phyloP scores from a whole-genome alignment of 2,888 invertebrate genomes.

The Sthenelais limicola region DNA sequence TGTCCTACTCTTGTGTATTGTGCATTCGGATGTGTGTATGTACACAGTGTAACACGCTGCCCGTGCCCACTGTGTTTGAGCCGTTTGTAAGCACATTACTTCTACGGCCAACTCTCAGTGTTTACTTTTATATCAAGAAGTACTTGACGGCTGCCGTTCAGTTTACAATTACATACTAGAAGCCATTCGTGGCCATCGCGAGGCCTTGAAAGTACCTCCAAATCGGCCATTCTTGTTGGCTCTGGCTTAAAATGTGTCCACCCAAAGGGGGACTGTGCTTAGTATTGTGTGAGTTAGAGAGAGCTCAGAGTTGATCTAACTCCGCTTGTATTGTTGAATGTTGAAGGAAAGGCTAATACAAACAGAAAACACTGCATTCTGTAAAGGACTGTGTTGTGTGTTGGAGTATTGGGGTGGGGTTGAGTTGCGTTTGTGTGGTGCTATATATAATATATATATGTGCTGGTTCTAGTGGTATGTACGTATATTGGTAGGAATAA shows the following conservation, averaged over 20 bases:
- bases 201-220: background rate
- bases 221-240: slow-evolving; percentile 7
- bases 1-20: no score
- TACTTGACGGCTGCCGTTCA: slow-evolving; percentile 23
- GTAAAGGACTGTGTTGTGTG: slow-evolving; percentile 7
- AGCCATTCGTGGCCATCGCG: no score
- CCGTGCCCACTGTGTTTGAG: no score
- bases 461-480: no score
- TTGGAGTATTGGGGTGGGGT: slow-evolving; percentile 1
- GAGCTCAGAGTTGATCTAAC: slow-evolving; percentile 12
- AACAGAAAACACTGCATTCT: slow-evolving; percentile 16
- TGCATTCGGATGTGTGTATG: no score
- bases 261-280: slow-evolving; percentile 19
- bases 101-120: slow-evolving; percentile 5
- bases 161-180: slow-evolving; percentile 15
- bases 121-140: slow-evolving; percentile 15
- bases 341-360: slow-evolving; percentile 14
- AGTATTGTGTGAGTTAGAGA: no score
- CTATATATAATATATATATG: no score
- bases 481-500: no score
- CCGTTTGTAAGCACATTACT: slow-evolving; percentile 22
- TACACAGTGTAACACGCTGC: no score
- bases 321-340: background rate
- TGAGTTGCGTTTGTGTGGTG: no score
- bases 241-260: slow-evolving; percentile 16